Evolutionary conservation across 2,113 vertebrate genomes (phyloP), one percentile per base, ranked within the genome.

Genomic region (Ictalurus furcatus): DNA sequence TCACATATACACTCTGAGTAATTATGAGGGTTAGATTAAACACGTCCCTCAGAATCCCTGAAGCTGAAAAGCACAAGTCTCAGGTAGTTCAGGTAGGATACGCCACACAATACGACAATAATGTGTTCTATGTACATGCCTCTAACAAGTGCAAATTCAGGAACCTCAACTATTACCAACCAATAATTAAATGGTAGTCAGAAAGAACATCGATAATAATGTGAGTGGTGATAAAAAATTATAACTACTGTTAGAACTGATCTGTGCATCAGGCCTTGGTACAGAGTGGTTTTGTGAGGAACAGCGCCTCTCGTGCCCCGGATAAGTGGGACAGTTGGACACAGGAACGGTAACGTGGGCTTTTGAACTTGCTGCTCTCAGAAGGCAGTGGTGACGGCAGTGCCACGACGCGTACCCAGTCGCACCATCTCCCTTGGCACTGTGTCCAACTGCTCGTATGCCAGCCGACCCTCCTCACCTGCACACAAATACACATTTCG

Each of bases 391-490:
- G 97, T 97, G 91, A 97, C 94, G 21, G 97, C 96, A 25, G 96
- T 95, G 87, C 96, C 96, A n/a, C 95, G 95, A 0, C 96, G 96
- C 0, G 92, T 93, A 90, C 96, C 97, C 80, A 96, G 93, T 78
- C 94, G 94, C 71, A 97, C 89, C 84, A 96, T 96, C 73, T 98
- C 97, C 81, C 97, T 94, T 12, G 97, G 96, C 67, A 98, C 96
- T 4, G 95, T 97, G 94, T 99, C 97, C 90, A 99, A 89, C 92
- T 97, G 97, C 92, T 99, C 98, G 0, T 99, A 99, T 0, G 97
- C 98, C 94, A 98, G 92, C 37, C 96, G 96, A 19, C 98, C 98
- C 37, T 98, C 98, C 94, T 99, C 98, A 90, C 98, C 98, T 99
- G 92, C 30, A 71, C 34, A 90, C 34, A 87, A 63, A 73, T 59